A percentile compares a stretch with the other conserved stretches of the same genome.
phyloP scores from a whole-genome alignment of 2,888 invertebrate genomes.

The Leptinotarsa rubiginosa region DNA sequence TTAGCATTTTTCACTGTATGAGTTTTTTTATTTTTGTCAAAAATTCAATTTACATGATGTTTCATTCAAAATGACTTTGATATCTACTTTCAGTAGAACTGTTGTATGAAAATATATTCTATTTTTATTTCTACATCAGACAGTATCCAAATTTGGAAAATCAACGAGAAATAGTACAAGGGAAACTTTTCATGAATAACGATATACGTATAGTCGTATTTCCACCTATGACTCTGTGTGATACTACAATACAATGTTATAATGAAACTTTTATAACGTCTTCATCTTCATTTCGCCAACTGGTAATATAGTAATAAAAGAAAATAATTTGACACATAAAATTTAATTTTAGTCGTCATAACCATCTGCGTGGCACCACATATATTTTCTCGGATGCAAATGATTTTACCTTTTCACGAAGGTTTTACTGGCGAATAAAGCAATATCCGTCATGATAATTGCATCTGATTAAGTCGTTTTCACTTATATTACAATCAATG shows the following conservation, averaged over 20 bases:
- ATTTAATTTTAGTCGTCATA: conserved; percentile 13
- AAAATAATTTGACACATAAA: conserved; percentile 14
- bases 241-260: conserved; percentile 12
- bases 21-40: too few species aligned
- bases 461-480: not conserved
- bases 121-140: too few species aligned
- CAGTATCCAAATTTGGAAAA: too few species aligned
- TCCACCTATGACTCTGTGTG: not conserved
- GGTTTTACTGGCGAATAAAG: conserved; percentile 1
- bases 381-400: not conserved
- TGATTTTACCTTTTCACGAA: conserved; percentile 9
- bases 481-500: not conserved
- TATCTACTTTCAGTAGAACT: too few species aligned
- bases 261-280: conserved; percentile 6
- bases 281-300: conserved; percentile 13
- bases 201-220: not conserved
- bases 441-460: not conserved
- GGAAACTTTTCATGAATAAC: too few species aligned
- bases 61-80: too few species aligned
- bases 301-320: conserved; percentile 11
- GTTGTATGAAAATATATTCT: too few species aligned
- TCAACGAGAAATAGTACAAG: too few species aligned
- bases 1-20: too few species aligned
- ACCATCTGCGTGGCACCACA: conserved; percentile 6
- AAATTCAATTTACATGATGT: too few species aligned